Percentiles rank a stretch among this genome's conserved stretches.
Evolutionary conservation across 2,113 vertebrate species (phyloP).

Genomic region (Cyanistes caeruleus): DNA sequence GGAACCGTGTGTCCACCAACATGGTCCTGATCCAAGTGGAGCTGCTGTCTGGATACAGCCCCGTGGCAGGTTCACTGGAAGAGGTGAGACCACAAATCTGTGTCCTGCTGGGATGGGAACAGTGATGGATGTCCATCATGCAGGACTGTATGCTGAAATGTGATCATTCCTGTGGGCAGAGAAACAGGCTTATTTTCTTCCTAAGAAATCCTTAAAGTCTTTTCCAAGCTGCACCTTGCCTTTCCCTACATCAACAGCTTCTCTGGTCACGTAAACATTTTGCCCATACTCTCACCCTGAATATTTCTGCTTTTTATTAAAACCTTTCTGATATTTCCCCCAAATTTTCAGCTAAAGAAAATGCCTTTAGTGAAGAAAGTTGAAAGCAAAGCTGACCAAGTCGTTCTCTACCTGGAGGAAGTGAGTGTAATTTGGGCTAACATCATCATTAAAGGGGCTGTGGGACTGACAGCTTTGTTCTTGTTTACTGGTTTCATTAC

Average conservation of each 20-base stretch:
- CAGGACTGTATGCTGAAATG: background rate
- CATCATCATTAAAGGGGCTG: background rate
- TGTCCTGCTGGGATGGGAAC: conserved; percentile 12
- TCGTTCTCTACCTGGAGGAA: conserved; percentile 51
- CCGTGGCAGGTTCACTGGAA: conserved; percentile 34
- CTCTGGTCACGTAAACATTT: background rate
- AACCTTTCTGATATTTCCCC: background rate
- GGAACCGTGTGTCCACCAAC: conserved; percentile 59
- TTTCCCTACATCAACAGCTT: background rate
- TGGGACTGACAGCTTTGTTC: background rate
- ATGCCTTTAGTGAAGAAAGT: conserved; percentile 64
- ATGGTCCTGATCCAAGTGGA: conserved; percentile 65
- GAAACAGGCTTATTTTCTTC: background rate
- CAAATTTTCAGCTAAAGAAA: conserved; percentile 53
- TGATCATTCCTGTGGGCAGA: background rate
- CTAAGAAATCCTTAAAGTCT: background rate
- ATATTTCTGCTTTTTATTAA: background rate
- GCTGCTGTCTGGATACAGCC: conserved; percentile 64
- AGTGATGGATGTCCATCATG: background rate
- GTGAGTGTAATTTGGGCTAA: conserved; percentile 25
- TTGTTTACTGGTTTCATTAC: background rate
- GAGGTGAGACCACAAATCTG: background rate
- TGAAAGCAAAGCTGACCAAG: conserved; percentile 24
- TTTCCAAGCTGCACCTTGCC: background rate
- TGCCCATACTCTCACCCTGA: background rate